phyloP scores from a whole-genome alignment of 2,113 vertebrate genomes.

The Nycticebus coucang region DNA sequence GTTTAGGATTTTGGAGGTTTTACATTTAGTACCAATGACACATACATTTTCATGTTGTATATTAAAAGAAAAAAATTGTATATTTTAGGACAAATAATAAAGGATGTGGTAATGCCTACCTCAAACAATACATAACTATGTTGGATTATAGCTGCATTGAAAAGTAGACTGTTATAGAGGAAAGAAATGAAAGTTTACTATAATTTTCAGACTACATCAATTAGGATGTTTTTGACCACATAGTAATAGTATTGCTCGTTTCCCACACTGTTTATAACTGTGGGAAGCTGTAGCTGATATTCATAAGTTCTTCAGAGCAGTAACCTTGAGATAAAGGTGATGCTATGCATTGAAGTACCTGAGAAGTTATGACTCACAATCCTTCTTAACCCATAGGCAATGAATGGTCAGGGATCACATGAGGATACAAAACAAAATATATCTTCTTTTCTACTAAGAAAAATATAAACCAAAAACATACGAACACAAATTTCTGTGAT shows the following conservation, averaged over 20 bases:
- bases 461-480: background rate
- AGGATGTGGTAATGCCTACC: background rate
- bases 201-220: background rate
- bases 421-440: background rate
- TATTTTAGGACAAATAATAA: background rate
- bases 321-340: background rate
- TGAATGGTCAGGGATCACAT: background rate
- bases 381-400: background rate
- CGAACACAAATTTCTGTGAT: background rate
- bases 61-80: background rate
- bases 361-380: background rate
- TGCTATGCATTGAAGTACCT: background rate
- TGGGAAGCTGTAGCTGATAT: background rate
- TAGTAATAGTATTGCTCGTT: background rate
- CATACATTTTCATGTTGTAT: background rate
- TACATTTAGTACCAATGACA: background rate
- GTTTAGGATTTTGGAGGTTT: background rate
- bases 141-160: background rate
- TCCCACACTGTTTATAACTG: background rate
- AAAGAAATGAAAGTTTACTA: background rate
- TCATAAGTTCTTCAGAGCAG: background rate
- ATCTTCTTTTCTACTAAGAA: background rate
- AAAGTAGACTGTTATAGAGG: background rate
- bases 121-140: background rate
- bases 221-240: background rate